Evolutionary conservation across 2,797 vertebrate species (phyloP).

Genomic region (Lagocephalus sceleratus): DNA sequence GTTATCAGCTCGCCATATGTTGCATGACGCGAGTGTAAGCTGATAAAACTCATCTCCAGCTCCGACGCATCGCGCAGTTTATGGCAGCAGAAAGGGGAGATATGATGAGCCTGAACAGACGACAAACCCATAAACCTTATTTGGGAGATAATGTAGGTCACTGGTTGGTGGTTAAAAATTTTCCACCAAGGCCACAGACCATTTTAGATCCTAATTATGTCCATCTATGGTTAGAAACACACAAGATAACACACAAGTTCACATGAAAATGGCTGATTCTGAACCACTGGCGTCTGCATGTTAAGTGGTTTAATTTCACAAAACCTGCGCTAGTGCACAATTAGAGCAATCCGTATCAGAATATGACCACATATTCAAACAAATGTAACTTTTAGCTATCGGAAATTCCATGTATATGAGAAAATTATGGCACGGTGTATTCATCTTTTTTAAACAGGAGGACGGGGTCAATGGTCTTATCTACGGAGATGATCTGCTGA

Average conservation of each 20-base stretch:
- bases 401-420: no score
- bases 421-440: no score
- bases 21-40: slow-evolving; percentile 24
- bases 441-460: background rate
- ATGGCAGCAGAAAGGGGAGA: slow-evolving; percentile 24
- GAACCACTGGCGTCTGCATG: no score
- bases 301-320: no score
- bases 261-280: background rate
- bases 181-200: slow-evolving; percentile 17
- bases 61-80: background rate
- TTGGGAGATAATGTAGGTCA: slow-evolving; percentile 51
- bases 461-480: no score
- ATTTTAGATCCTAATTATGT: background rate
- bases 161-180: slow-evolving; percentile 41
- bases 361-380: no score
- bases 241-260: no score
- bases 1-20: slow-evolving; percentile 51
- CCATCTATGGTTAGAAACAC: no score
- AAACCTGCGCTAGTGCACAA: no score
- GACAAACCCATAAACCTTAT: slow-evolving; percentile 54
- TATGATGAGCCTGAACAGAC: slow-evolving; percentile 16
- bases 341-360: no score
- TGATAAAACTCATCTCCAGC: background rate
- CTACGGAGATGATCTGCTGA: no score
- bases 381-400: no score